A percentile compares a stretch with the other conserved stretches of the same genome.
Conservation (phyloP, 2,888 invertebrate species). For the Chrysomela aeneicollis region DNA sequence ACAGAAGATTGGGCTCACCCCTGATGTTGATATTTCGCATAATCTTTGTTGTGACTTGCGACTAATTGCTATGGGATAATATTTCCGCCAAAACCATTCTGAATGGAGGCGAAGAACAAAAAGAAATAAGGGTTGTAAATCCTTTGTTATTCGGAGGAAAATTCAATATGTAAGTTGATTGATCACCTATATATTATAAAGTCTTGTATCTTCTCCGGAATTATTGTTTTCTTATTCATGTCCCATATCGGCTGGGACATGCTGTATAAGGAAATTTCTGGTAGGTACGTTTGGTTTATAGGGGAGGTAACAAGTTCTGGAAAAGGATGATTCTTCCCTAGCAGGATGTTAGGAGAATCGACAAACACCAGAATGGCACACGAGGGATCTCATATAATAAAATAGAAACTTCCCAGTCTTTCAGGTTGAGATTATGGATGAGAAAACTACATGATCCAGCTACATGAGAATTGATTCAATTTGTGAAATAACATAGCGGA, state of each 20-base stretch:
- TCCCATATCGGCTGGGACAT: too few species aligned
- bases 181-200: too few species aligned
- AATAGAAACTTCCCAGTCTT: constrained; percentile 47
- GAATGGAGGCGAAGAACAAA: too few species aligned
- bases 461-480: not conserved
- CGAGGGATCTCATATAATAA: constrained; percentile 54
- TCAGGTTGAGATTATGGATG: constrained; percentile 6
- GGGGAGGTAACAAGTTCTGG: constrained; percentile 38
- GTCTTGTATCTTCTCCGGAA: too few species aligned
- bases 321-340: constrained; percentile 46
- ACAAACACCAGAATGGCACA: constrained; percentile 47
- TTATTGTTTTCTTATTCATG: too few species aligned
- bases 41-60: constrained; percentile 43
- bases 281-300: constrained; percentile 16
- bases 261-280: constrained; percentile 8
- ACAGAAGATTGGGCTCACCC: constrained; percentile 42
- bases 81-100: constrained; percentile 28
- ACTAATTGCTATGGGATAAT: constrained; percentile 41
- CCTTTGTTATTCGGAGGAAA: too few species aligned
- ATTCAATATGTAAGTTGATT: too few species aligned
- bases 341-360: constrained; percentile 43
- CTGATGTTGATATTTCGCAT: constrained; percentile 38
- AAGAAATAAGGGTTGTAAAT: too few species aligned
- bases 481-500: not conserved
- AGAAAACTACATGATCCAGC: constrained; percentile 11